These are phyloP conservation scores for Cavia porcellus DNA, from an alignment of 2,113 vertebrate genomes.

Conservation along the genomic window DNA sequence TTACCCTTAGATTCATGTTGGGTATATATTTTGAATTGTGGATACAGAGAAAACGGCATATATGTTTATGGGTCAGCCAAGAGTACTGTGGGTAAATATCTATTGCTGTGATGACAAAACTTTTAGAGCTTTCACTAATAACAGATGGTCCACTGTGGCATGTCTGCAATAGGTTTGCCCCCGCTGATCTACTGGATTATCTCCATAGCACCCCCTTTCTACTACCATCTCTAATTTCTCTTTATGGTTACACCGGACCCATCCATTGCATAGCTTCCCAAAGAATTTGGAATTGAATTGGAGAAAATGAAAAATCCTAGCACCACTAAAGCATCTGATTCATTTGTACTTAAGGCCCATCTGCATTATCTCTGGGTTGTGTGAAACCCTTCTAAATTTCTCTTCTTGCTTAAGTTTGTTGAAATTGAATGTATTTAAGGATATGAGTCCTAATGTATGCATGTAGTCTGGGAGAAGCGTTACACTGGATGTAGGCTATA, in stretches of 20 bases:
- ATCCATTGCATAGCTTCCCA: conserved; percentile 53
- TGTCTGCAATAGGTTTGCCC: neutral
- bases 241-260: neutral
- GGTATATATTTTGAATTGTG: conserved; percentile 18
- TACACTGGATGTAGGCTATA: neutral
- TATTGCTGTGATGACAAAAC: neutral
- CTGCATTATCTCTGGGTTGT: conserved; percentile 9
- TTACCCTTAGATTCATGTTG: conserved; percentile 1
- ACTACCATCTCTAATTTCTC: conserved; percentile 21
- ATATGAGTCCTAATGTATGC: conserved; percentile 13
- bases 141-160: neutral
- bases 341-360: conserved; percentile 48
- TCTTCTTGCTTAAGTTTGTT: conserved; percentile 49
- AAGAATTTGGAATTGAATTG: conserved; percentile 58
- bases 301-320: conserved; percentile 15
- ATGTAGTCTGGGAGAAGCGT: conserved; percentile 41
- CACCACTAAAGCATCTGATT: neutral
- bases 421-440: conserved; percentile 55
- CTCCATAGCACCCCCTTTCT: neutral
- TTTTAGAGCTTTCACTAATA: neutral
- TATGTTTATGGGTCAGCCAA: conserved; percentile 45
- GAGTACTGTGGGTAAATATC: conserved; percentile 8
- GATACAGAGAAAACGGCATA: neutral
- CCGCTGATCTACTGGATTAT: neutral
- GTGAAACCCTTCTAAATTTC: conserved; percentile 29